Evolutionary conservation across 92 coral and sea anemone genomes (phyloP), one percentile per base, ranked within the genome.

Genomic region (Micromussa lordhowensis): DNA sequence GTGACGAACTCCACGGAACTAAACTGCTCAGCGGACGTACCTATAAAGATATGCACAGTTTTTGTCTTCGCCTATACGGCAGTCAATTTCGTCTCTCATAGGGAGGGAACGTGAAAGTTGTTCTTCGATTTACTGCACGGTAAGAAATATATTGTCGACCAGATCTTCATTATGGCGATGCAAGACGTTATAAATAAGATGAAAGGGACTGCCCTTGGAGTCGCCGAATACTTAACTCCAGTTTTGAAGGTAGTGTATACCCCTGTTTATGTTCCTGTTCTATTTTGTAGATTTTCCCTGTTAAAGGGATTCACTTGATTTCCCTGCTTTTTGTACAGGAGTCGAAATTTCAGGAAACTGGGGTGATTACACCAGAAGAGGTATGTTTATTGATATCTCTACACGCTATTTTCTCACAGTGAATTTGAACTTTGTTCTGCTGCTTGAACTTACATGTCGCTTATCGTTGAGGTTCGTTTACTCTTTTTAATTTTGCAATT

Each of bases 311-410:
- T 28, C 51, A n/a, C n/a, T 6, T 35, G 18, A 69, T 28, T 72
- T 15, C 44, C 34, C 11, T 71, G n/a, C 44, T 58, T 70, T 40
- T 10, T 49, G 64, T 53, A 51, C 53, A 98, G 99, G 99, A 98
- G 87, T 98, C 99, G 14, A 98, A 98, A 82, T 98, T 98, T 89
- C 96, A 98, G 78, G 99, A 98, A 90, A 98, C 99, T 64, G 99
- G 99, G 51, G 99, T 98, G 29, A 98, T 98, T 34, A 98, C 99
- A 21, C 99, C 99, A 5, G 99, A 98, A 49, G 99, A 98, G 92
- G 99, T 98, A 66, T 57, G 97, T 69, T 9, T 38, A 12, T 32
- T 21, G 15, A 3, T 59, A 54, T 49, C 48, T 28, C 13, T 66
- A 44, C 10, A 44, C 12, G 9, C 51, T 44, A 8, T 44, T 44